phyloP scores from a whole-genome alignment of 2,113 vertebrate species.

The Coreoperca whiteheadi region DNA sequence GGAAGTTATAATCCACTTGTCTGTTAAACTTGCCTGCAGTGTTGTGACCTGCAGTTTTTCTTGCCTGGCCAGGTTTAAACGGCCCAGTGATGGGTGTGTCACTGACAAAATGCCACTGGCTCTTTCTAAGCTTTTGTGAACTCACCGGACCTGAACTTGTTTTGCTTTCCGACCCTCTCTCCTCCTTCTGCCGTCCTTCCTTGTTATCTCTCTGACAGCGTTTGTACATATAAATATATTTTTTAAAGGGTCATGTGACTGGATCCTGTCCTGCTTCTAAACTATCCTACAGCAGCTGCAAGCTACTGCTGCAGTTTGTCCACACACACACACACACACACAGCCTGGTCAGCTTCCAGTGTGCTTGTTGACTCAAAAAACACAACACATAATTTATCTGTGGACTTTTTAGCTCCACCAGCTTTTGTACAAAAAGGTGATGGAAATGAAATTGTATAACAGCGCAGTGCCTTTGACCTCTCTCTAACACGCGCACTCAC shows the following conservation, averaged over 20 bases:
- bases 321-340: neutral
- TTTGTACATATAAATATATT: conserved; percentile 22
- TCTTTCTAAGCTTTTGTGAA: conserved; percentile 50
- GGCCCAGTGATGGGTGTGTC: conserved; percentile 67
- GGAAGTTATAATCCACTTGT: conserved; percentile 32
- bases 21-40: conserved; percentile 47
- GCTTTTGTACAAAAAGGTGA: conserved; percentile 46
- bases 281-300: conserved; percentile 22
- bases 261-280: conserved; percentile 33
- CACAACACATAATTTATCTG: conserved; percentile 35
- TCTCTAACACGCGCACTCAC: neutral
- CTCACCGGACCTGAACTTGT: conserved; percentile 68
- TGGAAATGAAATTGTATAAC: conserved; percentile 16
- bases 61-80: conserved; percentile 78
- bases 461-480: conserved; percentile 19
- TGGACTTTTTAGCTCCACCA: conserved; percentile 34
- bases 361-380: conserved; percentile 39
- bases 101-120: conserved; percentile 47
- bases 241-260: conserved; percentile 37
- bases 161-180: conserved; percentile 36
- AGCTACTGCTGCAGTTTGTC: conserved; percentile 9
- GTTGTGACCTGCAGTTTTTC: conserved; percentile 75
- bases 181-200: conserved; percentile 23
- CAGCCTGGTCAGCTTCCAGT: neutral
- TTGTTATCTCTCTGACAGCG: conserved; percentile 22